Conservation (phyloP, 2,797 vertebrate species). For the Centroberyx gerrardi region DNA sequence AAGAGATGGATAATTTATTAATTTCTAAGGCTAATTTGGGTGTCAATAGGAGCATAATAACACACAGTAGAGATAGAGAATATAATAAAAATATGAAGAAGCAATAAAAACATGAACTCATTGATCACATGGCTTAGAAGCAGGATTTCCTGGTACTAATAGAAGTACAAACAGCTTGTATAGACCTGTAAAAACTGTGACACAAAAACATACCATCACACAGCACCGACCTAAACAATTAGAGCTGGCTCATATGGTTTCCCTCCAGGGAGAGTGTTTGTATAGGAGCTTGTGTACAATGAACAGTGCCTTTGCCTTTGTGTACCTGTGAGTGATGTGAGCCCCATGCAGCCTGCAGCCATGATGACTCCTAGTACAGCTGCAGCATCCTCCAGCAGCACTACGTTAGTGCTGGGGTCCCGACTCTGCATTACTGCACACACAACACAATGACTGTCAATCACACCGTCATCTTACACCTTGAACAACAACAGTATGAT, state of each 20-base stretch:
- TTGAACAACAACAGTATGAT: not conserved
- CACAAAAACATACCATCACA: too few relatives aligned
- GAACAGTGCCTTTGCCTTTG: not conserved
- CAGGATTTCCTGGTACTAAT: not conserved
- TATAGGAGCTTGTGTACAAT: not conserved
- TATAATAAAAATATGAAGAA: not conserved
- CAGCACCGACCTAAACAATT: too few relatives aligned
- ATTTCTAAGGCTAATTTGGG: not conserved
- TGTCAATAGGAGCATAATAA: conserved; percentile 2
- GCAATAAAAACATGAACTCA: not conserved
- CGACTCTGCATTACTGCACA: conserved; percentile 94
- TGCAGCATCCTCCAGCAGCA: conserved; percentile 95
- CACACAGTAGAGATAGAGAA: not conserved
- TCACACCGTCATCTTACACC: not conserved
- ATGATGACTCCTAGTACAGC: conserved; percentile 94
- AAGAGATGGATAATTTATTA: not conserved
- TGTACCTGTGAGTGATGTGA: conserved; percentile 97
- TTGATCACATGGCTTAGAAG: not conserved
- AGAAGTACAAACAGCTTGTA: not conserved
- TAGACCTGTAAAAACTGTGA: not conserved
- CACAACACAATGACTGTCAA: not conserved
- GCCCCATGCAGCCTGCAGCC: conserved; percentile 95
- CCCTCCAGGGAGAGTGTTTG: not conserved
- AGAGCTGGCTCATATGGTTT: too few relatives aligned
- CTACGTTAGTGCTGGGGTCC: conserved; percentile 98